These are phyloP conservation scores for Mohoua ochrocephala DNA, from an alignment of 2,113 vertebrate species.

Conservation along the genomic window DNA sequence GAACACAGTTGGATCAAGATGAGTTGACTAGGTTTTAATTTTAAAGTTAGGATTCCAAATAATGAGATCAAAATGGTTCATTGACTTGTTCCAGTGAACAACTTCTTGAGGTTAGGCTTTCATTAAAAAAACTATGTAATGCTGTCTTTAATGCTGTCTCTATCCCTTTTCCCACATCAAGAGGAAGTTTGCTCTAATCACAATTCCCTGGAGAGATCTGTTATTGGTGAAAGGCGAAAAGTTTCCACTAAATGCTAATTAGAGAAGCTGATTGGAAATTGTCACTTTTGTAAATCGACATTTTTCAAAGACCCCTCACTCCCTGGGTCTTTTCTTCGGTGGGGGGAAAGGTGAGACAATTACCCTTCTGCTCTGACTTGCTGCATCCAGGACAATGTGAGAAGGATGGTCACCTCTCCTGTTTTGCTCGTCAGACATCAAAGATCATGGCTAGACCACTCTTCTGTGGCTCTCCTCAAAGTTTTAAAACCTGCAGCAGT, in stretches of 20 bases:
- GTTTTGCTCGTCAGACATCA: background rate
- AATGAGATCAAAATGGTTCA: constrained; percentile 25
- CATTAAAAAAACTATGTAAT: background rate
- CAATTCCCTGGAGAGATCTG: background rate
- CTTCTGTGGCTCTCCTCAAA: background rate
- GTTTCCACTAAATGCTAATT: background rate
- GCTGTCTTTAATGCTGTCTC: background rate
- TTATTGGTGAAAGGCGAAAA: background rate
- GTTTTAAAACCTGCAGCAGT: background rate
- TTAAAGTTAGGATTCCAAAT: constrained; percentile 20
- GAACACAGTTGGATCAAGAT: background rate
- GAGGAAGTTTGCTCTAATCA: background rate
- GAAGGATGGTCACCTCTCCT: background rate
- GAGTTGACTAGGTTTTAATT: background rate
- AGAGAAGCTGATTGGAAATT: background rate
- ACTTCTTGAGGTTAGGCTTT: background rate
- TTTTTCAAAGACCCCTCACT: background rate
- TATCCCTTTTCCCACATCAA: background rate
- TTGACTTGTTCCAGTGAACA: background rate
- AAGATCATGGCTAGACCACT: background rate
- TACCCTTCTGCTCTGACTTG: background rate
- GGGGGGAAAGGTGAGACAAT: background rate
- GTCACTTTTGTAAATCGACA: background rate
- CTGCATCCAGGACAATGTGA: background rate
- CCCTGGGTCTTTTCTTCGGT: background rate